Base-by-base conservation (phyloP, 2,888 invertebrate genomes). In the Drosophila siamana region DNA sequence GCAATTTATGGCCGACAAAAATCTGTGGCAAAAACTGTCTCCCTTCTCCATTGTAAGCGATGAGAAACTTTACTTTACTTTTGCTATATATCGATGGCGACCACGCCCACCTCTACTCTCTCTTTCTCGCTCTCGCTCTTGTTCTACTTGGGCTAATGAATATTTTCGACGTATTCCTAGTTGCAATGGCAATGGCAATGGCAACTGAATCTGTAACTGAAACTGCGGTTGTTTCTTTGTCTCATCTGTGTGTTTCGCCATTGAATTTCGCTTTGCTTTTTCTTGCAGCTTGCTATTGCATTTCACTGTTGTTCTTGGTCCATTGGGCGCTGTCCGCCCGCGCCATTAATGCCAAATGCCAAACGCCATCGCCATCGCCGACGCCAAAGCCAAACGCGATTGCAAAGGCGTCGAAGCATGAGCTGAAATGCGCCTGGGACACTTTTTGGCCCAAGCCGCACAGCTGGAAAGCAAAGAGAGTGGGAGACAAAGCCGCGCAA, bases 361-460 rank as follows among this genome's bases (percentile, higher is more conserved):
- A 84, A 80, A 79, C 69, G 82, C 19, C 19, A 19, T 19, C 19
- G 19, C 19, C 19, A 19, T 19, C 19, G 19, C 19, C 19, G 3
- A 2, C 19, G 19, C 19, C 19, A 19, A 19, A 1, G 19, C 74
- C 82, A 82, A 83, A 81, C 75, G 85, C 81, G 70, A 83, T 83
- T 86, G 85, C 78, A 70, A 80, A 86, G 87, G 83, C 83, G 83
- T 83, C 81, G 85, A 83, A 84, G 83, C 86, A 78, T 81, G 69
- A 78, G 86, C 54, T 69, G 74, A 78, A 86, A 83, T 76, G 68
- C 84, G 78, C 76, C 62, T 64, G 84, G 84, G 76, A 80, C 81
- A 76, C 52, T 54, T 77, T 81, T 81, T 76, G 47, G 68, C 48
- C 47, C 55, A 60, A 57, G 38, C 75, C 66, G 15, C 47, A 65